Evolutionary conservation across 2,888 invertebrate genomes (phyloP).

Genomic region (Cephus pygmeus): DNA sequence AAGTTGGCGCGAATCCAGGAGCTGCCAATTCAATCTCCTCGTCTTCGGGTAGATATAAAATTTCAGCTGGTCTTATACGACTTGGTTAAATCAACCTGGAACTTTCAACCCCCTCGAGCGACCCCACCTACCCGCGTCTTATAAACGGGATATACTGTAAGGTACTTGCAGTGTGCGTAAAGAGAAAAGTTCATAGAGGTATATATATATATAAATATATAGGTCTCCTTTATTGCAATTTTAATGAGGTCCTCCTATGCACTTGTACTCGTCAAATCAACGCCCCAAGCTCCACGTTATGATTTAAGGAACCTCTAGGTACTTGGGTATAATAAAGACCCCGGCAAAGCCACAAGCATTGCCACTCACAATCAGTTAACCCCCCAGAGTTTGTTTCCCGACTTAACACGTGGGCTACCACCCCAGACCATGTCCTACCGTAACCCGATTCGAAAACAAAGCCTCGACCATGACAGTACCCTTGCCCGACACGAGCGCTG

Average conservation of each 20-base stretch:
- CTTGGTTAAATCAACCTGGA: neutral
- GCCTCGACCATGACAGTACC: neutral
- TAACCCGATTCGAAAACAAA: neutral
- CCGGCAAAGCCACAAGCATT: neutral
- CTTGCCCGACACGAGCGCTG: neutral
- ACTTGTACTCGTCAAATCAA: slow-evolving; percentile 49
- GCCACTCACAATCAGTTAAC: neutral
- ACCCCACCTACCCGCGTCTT: neutral
- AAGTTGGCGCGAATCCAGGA: slow-evolving; percentile 53
- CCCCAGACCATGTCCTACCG: neutral
- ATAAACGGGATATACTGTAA: neutral
- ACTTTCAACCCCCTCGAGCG: slow-evolving; percentile 4
- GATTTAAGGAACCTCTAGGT: neutral
- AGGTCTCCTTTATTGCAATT: slow-evolving; percentile 25
- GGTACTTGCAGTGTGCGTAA: neutral
- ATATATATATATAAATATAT: neutral
- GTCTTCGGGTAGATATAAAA: slow-evolving; percentile 41
- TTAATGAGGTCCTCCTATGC: slow-evolving; percentile 54
- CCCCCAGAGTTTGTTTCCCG: neutral
- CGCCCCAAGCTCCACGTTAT: neutral
- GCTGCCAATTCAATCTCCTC: slow-evolving; percentile 57
- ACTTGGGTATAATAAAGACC: neutral
- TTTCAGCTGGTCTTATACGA: slow-evolving; percentile 35
- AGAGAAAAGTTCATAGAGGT: neutral
- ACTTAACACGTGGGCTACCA: neutral